A percentile compares a stretch with the other conserved stretches of the same genome.
Conservation (phyloP, 2,888 invertebrate genomes). For the Embidobia sp. region DNA sequence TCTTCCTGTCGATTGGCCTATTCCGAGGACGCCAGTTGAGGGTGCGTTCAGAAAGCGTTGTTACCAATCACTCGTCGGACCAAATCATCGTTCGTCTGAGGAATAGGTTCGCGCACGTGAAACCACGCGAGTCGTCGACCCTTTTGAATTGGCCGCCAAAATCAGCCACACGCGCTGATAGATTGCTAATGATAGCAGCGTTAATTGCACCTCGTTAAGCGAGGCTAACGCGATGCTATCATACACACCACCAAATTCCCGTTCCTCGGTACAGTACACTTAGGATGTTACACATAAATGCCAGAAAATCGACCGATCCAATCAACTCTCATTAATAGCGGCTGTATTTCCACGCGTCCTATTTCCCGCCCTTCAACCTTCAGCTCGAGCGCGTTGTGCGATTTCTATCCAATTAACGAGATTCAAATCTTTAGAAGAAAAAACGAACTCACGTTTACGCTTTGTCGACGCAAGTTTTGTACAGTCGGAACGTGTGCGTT, state of each 20-base stretch:
- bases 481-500: no score
- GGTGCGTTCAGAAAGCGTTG: background rate
- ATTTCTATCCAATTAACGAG: constrained; percentile 43
- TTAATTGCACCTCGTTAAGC: constrained; percentile 58
- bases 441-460: no score
- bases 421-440: constrained; percentile 4
- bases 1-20: constrained; percentile 2
- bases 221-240: constrained; percentile 40
- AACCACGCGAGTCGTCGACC: constrained; percentile 12
- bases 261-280: constrained; percentile 38
- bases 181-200: constrained; percentile 54
- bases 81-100: constrained; percentile 22
- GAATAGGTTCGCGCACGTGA: background rate
- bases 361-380: constrained; percentile 21
- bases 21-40: background rate
- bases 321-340: constrained; percentile 53
- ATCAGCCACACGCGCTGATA: constrained; percentile 18
- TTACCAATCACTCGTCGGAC: constrained; percentile 12
- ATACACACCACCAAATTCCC: constrained; percentile 15
- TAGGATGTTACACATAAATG: constrained; percentile 53
- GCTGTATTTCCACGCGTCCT: constrained; percentile 35
- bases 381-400: constrained; percentile 24
- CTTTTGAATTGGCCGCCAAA: constrained; percentile 30
- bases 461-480: no score
- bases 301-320: constrained; percentile 51